A percentile compares a stretch with the other conserved stretches of the same genome.
phyloP scores from a whole-genome alignment of 2,797 vertebrate species.

The Euphonia xanthogaster region DNA sequence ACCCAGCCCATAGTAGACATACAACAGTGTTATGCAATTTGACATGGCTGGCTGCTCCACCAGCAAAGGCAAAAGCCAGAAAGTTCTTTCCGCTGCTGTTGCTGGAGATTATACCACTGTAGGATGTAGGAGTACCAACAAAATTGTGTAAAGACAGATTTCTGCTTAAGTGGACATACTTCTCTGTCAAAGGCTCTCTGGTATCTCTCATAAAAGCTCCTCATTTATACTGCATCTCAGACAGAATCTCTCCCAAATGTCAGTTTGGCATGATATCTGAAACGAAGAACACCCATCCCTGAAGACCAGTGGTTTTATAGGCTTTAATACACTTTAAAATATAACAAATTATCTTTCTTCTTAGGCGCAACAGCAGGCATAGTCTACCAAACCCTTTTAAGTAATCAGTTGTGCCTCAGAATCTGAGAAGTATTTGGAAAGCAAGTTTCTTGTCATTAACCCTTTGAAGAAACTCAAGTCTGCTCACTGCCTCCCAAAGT shows the following conservation, averaged over 20 bases:
- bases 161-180: background rate
- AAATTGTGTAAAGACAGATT: background rate
- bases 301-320: constrained; percentile 23
- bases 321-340: constrained; percentile 30
- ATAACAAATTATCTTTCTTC: constrained; percentile 38
- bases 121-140: background rate
- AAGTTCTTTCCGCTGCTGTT: background rate
- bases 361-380: background rate
- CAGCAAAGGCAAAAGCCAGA: background rate
- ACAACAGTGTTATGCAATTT: background rate
- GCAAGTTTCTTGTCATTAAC: background rate
- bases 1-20: background rate
- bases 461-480: background rate
- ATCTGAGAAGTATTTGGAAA: background rate
- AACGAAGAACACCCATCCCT: background rate
- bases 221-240: background rate
- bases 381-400: constrained; percentile 25
- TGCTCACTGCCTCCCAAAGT: background rate
- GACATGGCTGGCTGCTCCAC: constrained; percentile 10
- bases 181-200: background rate
- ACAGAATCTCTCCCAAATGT: background rate
- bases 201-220: background rate
- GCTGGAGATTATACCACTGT: background rate
- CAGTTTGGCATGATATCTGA: constrained; percentile 10
- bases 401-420: background rate